These are phyloP conservation scores for Siniperca scherzeri DNA, from an alignment of 2,797 vertebrate species.

Conservation along the genomic window DNA sequence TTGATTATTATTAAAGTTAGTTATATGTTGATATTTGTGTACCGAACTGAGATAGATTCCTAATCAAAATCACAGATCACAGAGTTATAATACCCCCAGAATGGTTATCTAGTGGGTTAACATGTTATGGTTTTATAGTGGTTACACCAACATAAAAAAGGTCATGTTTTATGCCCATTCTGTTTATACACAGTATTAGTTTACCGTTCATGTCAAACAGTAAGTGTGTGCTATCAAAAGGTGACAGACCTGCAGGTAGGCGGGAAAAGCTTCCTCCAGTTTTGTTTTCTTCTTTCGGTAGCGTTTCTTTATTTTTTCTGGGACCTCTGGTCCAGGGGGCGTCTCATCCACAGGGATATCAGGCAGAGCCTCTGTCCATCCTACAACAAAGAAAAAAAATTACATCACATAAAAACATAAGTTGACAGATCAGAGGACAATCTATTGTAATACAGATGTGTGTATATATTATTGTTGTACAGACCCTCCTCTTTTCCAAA, in stretches of 20 bases:
- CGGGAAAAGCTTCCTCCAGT: slow-evolving; percentile 96
- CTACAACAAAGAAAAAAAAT: slow-evolving; percentile 67
- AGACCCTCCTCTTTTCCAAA: slow-evolving; percentile 93
- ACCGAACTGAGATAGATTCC: background rate
- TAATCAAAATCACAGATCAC: background rate
- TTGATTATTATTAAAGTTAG: background rate
- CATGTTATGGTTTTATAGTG: background rate
- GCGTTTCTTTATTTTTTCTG: slow-evolving; percentile 97
- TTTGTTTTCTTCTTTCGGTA: slow-evolving; percentile 99
- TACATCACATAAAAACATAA: background rate
- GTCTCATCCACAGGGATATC: slow-evolving; percentile 90
- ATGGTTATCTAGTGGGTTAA: background rate
- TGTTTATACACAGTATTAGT: background rate
- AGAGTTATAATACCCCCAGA: background rate
- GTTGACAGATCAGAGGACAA: background rate
- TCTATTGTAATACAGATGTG: background rate
- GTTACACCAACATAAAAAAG: background rate
- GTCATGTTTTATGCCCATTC: background rate
- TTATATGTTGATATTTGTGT: background rate
- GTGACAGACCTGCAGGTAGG: slow-evolving; percentile 93
- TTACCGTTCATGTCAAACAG: background rate
- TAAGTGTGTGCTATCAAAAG: background rate
- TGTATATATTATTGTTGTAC: slow-evolving; percentile 25
- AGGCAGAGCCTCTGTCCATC: slow-evolving; percentile 92
- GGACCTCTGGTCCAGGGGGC: slow-evolving; percentile 88